Conservation (phyloP, 2,888 invertebrate species). For the Metalampra italica region DNA sequence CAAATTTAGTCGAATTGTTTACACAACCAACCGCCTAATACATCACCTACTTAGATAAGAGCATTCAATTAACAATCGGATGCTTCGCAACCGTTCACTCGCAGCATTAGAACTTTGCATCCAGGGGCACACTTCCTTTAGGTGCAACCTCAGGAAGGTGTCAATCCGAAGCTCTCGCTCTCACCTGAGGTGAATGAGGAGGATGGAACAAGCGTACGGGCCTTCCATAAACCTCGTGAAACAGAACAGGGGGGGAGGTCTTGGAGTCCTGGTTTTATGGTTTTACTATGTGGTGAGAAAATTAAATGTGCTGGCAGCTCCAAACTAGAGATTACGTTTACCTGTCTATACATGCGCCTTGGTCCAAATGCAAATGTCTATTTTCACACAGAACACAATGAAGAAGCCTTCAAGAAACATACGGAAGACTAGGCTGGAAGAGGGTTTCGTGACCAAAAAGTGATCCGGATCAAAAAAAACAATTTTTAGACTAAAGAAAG, state of each 20-base stretch:
- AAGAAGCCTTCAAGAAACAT: too few species aligned
- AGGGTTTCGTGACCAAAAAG: too few species aligned
- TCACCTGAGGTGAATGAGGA: background rate
- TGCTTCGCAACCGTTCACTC: slow-evolving; percentile 9
- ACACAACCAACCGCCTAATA: background rate
- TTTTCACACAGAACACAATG: too few species aligned
- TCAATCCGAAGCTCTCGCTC: background rate
- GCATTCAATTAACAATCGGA: slow-evolving; percentile 11
- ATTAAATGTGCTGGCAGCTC: too few species aligned
- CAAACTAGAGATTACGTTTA: too few species aligned
- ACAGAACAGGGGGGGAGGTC: background rate
- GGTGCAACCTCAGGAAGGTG: slow-evolving; percentile 6
- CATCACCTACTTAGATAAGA: slow-evolving; percentile 4
- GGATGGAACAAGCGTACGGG: background rate
- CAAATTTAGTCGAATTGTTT: too few species aligned
- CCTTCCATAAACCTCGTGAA: background rate
- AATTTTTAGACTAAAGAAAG: too few species aligned
- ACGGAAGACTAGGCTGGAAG: too few species aligned
- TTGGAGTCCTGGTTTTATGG: background rate
- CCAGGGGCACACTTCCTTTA: slow-evolving; percentile 8
- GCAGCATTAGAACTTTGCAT: background rate
- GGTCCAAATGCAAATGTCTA: too few species aligned
- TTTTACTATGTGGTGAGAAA: too few species aligned
- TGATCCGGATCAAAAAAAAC: too few species aligned
- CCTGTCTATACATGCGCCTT: too few species aligned